A percentile compares a stretch with the other conserved stretches of the same genome.
These are phyloP conservation scores for Lycodopsis pacificus DNA, from an alignment of 2,797 vertebrate species.

Conservation along the genomic window DNA sequence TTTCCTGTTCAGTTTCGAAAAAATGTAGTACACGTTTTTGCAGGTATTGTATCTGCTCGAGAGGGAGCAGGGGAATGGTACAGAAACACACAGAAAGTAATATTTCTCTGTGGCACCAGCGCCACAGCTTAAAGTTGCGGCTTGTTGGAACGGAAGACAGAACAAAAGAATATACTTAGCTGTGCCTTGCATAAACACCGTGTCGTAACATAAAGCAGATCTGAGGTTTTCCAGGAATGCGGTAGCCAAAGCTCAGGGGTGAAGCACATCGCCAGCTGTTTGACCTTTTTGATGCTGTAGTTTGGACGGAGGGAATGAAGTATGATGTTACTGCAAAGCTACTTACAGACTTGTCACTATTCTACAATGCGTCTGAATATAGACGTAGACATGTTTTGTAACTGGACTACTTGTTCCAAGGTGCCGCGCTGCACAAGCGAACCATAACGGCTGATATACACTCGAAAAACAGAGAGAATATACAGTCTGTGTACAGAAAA, in stretches of 20 bases:
- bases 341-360: slow-evolving; percentile 6
- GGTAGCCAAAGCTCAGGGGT: slow-evolving; percentile 18
- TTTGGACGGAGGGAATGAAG: slow-evolving; percentile 1
- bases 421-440: neutral
- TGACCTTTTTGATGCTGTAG: slow-evolving; percentile 13
- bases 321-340: slow-evolving; percentile 7
- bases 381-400: slow-evolving; percentile 13
- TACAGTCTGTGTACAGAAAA: neutral
- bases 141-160: neutral
- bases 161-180: slow-evolving; percentile 4
- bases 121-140: slow-evolving; percentile 12
- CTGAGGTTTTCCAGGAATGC: slow-evolving; percentile 19
- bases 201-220: slow-evolving; percentile 20
- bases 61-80: neutral
- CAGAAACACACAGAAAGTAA: neutral
- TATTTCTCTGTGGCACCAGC: neutral
- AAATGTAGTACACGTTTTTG: neutral
- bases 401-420: slow-evolving; percentile 9
- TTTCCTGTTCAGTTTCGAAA: neutral
- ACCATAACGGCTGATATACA: neutral
- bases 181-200: slow-evolving; percentile 19
- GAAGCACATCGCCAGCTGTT: slow-evolving; percentile 27
- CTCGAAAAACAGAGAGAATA: neutral
- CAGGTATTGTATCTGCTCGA: neutral
- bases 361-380: slow-evolving; percentile 20